Evolutionary conservation across 1,140 invertebrate genomes (phyloP).

Genomic region (Drosophila kepulauana): DNA sequence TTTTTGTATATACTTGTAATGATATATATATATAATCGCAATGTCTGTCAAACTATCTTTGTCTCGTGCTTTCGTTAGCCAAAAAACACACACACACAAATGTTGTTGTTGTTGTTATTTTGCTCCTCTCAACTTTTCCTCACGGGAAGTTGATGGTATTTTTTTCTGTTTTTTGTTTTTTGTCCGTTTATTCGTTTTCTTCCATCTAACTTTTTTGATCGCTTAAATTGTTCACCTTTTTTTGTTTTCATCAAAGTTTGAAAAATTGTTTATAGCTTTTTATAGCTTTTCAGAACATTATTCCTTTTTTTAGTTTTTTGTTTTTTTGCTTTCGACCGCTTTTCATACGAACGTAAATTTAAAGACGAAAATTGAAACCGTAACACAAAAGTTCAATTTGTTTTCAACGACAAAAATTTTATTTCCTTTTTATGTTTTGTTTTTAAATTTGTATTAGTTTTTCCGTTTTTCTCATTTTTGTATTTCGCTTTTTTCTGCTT

Average conservation of each 20-base stretch:
- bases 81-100: slow-evolving; percentile 55
- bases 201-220: slow-evolving; percentile 19
- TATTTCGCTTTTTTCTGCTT: slow-evolving; percentile 14
- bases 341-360: slow-evolving; percentile 69
- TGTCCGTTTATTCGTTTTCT: slow-evolving; percentile 13
- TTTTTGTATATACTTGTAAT: slow-evolving; percentile 59
- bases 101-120: slow-evolving; percentile 21
- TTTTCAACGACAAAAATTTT: slow-evolving; percentile 57
- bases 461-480: slow-evolving; percentile 23
- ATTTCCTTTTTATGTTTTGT: slow-evolving; percentile 27
- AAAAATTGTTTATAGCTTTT: slow-evolving; percentile 59
- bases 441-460: slow-evolving; percentile 21
- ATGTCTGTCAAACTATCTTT: slow-evolving; percentile 36
- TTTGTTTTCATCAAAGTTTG: slow-evolving; percentile 71
- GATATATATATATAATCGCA: slow-evolving; percentile 47
- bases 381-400: slow-evolving; percentile 68
- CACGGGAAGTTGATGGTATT: slow-evolving; percentile 38
- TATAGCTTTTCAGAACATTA: slow-evolving; percentile 67
- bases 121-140: slow-evolving; percentile 13
- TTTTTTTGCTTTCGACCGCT: slow-evolving; percentile 45
- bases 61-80: slow-evolving; percentile 36
- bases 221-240: slow-evolving; percentile 52
- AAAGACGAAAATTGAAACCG: slow-evolving; percentile 73
- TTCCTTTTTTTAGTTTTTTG: slow-evolving; percentile 65
- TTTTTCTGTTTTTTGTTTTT: slow-evolving; percentile 3